Evolutionary conservation across 1,140 invertebrate genomes (phyloP).

Genomic region (Propsilocerus akamusi): DNA sequence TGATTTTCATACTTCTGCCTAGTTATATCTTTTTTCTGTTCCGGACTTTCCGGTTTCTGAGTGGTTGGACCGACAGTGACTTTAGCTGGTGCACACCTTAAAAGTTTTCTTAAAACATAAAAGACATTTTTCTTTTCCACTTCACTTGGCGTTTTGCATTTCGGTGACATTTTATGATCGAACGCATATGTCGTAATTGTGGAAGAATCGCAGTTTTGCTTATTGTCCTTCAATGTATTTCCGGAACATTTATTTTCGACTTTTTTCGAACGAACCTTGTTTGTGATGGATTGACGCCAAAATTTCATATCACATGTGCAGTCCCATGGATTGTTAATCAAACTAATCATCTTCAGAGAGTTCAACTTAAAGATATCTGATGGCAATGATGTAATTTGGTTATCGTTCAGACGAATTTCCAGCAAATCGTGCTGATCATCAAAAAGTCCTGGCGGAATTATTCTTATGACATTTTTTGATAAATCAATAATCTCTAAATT

Average conservation of each 20-base stretch:
- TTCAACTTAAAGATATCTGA: constrained; percentile 32
- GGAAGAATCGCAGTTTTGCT: constrained; percentile 15
- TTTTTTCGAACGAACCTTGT: constrained; percentile 17
- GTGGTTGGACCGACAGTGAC: background rate
- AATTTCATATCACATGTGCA: constrained; percentile 42
- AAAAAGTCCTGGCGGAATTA: constrained; percentile 37
- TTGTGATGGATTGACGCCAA: constrained; percentile 35
- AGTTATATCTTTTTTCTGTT: background rate
- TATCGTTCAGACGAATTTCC: constrained; percentile 39
- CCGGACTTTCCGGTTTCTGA: background rate
- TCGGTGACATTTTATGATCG: constrained; percentile 37
- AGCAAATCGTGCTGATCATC: constrained; percentile 35
- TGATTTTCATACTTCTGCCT: background rate
- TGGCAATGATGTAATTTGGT: constrained; percentile 35
- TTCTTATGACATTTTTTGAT: constrained; percentile 36
- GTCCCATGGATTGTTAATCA: constrained; percentile 48
- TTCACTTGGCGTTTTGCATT: constrained; percentile 35
- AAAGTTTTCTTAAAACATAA: constrained; percentile 16
- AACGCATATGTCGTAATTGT: constrained; percentile 24
- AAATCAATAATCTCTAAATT: constrained; percentile 38
- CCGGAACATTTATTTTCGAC: background rate
- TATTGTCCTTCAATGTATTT: constrained; percentile 23
- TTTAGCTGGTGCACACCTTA: constrained; percentile 11
- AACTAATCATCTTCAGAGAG: constrained; percentile 30
- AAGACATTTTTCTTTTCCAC: constrained; percentile 39